Conservation (phyloP, 2,888 invertebrate genomes). For the Craniophora ligustri region DNA sequence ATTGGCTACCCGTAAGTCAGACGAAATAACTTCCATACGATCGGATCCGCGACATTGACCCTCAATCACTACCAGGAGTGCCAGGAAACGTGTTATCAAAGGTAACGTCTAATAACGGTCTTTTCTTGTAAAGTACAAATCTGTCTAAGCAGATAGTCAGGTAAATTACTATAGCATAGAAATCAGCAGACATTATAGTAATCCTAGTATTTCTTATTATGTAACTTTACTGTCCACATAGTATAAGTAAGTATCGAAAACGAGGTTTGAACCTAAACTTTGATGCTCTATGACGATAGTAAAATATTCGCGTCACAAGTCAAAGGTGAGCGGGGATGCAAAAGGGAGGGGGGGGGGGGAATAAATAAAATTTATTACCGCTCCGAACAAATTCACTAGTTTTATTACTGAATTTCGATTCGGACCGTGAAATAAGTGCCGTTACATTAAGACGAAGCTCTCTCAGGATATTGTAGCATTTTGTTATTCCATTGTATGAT, state of each 20-base stretch:
- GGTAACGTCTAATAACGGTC: no score
- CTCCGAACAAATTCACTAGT: constrained; percentile 60
- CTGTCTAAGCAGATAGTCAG: no score
- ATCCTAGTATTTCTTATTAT: no score
- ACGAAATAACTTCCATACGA: no score
- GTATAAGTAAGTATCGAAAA: neutral
- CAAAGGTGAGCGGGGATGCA: neutral
- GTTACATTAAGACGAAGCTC: constrained; percentile 52
- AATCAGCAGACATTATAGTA: no score
- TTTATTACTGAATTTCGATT: constrained; percentile 60
- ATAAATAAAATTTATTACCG: constrained; percentile 65
- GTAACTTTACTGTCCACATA: no score
- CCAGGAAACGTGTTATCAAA: no score
- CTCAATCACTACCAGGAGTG: no score
- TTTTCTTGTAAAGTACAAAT: no score
- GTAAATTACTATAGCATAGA: no score
- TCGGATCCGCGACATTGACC: no score
- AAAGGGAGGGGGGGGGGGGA: constrained; percentile 7
- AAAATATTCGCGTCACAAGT: constrained; percentile 47
- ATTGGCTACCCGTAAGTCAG: no score
- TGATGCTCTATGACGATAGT: constrained; percentile 46
- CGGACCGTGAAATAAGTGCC: constrained; percentile 57
- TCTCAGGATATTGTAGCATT: constrained; percentile 11
- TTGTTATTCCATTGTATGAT: constrained; percentile 17
- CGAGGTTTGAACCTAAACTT: constrained; percentile 37